Evolutionary conservation across 2,888 invertebrate genomes (phyloP), one percentile per base, ranked within the genome.

Genomic region (Glyphotaelius pellucidus): DNA sequence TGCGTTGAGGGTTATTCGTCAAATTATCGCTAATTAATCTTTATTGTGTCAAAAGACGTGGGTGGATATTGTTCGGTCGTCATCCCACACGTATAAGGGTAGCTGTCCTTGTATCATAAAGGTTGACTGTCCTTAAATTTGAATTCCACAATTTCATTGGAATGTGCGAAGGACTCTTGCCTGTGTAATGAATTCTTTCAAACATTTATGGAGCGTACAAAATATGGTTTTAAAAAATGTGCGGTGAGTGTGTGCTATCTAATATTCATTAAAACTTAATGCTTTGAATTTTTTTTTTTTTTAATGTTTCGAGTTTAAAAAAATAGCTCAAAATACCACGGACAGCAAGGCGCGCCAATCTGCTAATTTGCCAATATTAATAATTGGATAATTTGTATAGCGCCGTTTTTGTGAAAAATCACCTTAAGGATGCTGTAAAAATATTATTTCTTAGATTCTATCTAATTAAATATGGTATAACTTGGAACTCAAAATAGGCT

Each of bases 21-120:
- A 52, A 87, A 87, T 87, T 87, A 87, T 87, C 32, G 19, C 85
- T 32, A 85, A 85, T 85, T 85, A 35, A 85, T 85, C 85, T 85
- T 38, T 32, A 42, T 19, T 85, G 38, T 35, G 3, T 32, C 15
- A 32, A 81, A 81, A 31, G 81, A 81, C 81, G 30, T 81, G 81
- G 67, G 30, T 32, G 32, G 32, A 81, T 81, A 81, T 32, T 67
- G 25, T n/a, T 67, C 67, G 25, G 67, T 67, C 67, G 67, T 67
- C 25, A 25, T 9, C 67, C 2, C 9, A n/a, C 67, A 67, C 67
- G n/a, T 67, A 7, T n/a, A n/a, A 7, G 67, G 67, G 67, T 67
- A 67, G 7, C 67, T 67, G 25, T 25, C n/a, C 67, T 67, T 67
- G n/a, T 25, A 25, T 67, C 67, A 67, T n/a, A 67, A 67, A 67